Percentiles rank a stretch among this genome's conserved stretches.
Conservation (phyloP, 2,797 vertebrate genomes). For the Sebastes taczanowskii region DNA sequence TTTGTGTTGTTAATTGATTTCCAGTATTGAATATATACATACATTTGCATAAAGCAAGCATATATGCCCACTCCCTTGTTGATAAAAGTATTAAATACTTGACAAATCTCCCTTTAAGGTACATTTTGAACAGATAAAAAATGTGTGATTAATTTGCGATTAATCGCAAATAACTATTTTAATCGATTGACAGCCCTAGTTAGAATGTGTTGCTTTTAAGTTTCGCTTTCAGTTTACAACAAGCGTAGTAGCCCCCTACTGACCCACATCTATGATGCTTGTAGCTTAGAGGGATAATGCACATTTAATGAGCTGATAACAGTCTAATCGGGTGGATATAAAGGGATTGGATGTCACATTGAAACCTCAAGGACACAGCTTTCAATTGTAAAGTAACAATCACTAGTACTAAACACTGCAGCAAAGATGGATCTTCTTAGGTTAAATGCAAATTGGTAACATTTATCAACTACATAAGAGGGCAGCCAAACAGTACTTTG, state of each 20-base stretch:
- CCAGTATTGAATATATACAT: no score
- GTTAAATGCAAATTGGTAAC: slow-evolving; percentile 37
- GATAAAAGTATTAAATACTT: no score
- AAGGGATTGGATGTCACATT: not conserved
- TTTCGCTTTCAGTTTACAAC: not conserved
- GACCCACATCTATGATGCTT: not conserved
- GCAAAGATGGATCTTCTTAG: slow-evolving; percentile 21
- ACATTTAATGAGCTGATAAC: not conserved
- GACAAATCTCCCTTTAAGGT: no score
- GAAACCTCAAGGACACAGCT: slow-evolving; percentile 13
- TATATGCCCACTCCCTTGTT: no score
- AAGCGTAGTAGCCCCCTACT: no score
- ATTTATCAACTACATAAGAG: slow-evolving; percentile 30
- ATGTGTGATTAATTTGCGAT: no score
- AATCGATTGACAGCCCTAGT: not conserved
- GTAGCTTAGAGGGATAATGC: not conserved
- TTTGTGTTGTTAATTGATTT: no score
- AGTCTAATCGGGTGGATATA: not conserved
- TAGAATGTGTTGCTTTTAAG: not conserved
- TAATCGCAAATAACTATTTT: no score
- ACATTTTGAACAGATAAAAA: no score
- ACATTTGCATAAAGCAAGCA: no score
- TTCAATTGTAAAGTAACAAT: slow-evolving; percentile 11
- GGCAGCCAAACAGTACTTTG: slow-evolving; percentile 39
- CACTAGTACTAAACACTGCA: not conserved